Percentiles rank a stretch among this genome's conserved stretches.
Conservation (phyloP, 2,113 vertebrate species). For the Myotis brandtii region DNA sequence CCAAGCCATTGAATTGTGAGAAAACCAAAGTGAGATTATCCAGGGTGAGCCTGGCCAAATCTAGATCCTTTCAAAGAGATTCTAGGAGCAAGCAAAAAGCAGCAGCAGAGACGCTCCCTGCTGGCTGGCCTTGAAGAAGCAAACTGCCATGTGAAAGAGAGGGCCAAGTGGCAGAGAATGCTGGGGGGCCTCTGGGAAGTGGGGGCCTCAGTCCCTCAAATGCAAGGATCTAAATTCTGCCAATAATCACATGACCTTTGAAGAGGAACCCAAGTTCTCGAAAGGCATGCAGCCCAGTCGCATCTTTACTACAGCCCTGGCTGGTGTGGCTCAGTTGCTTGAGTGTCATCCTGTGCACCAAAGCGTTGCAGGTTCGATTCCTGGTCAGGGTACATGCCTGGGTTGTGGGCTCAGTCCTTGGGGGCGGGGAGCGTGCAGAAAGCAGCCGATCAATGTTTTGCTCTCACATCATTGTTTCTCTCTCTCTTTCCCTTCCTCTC, state of each 20-base stretch:
- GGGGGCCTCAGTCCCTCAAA: not conserved
- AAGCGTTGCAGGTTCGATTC: too few relatives aligned
- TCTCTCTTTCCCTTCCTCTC: too few relatives aligned
- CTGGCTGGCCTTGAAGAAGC: not conserved
- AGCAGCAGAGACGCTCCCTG: not conserved
- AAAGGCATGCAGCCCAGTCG: not conserved
- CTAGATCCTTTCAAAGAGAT: not conserved
- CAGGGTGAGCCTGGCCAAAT: not conserved
- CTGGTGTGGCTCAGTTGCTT: too few relatives aligned
- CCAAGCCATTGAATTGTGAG: not conserved
- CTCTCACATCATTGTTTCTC: too few relatives aligned
- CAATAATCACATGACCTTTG: not conserved
- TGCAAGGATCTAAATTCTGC: not conserved
- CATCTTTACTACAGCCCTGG: not conserved
- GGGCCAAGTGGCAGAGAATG: too few relatives aligned
- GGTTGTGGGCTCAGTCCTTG: too few relatives aligned
- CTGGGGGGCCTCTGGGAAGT: not conserved
- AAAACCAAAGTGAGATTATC: not conserved
- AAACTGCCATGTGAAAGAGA: not conserved
- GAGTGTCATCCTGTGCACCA: too few relatives aligned
- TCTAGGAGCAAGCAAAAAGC: not conserved
- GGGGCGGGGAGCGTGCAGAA: too few relatives aligned
- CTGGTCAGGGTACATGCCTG: too few relatives aligned
- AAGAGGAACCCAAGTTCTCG: not conserved
- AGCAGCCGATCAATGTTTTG: too few relatives aligned